Evolutionary conservation across 1,140 invertebrate genomes (phyloP).

Genomic region (Sitodiplosis mosellana): DNA sequence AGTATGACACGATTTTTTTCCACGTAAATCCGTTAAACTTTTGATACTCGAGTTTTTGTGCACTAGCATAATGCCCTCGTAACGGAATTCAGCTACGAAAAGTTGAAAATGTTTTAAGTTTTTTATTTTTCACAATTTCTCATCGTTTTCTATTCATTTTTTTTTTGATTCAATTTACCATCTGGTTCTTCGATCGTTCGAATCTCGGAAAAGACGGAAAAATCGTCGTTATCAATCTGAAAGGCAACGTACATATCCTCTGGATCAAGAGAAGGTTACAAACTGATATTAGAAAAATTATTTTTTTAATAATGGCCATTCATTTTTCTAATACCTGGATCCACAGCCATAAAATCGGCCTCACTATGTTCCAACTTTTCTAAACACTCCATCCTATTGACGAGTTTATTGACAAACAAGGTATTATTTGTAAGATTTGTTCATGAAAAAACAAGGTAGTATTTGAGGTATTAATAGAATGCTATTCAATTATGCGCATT

Average conservation of each 20-base stretch:
- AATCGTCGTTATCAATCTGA: constrained; percentile 39
- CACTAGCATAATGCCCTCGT: constrained; percentile 58
- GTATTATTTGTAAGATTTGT: background rate
- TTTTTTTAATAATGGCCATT: constrained; percentile 26
- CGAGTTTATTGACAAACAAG: constrained; percentile 1
- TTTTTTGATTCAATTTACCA: constrained; percentile 25
- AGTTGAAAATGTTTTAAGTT: constrained; percentile 12
- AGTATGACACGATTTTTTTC: constrained; percentile 60
- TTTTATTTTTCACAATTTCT: constrained; percentile 3
- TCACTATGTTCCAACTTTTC: constrained; percentile 47
- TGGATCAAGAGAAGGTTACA: constrained; percentile 2
- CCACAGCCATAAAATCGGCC: constrained; percentile 61
- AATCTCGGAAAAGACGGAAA: constrained; percentile 46
- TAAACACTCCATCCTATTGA: constrained; percentile 53
- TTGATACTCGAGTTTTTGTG: constrained; percentile 46
- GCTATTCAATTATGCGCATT: background rate
- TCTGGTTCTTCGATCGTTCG: constrained; percentile 41
- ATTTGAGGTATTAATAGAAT: background rate
- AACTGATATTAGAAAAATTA: constrained; percentile 3
- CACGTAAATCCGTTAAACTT: constrained; percentile 40
- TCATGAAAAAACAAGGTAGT: background rate
- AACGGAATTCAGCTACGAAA: constrained; percentile 43
- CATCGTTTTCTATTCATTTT: constrained; percentile 1
- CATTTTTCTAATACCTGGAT: too few species aligned
- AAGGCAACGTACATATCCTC: constrained; percentile 60